phyloP scores from a whole-genome alignment of 2,797 vertebrate species.

The Melanotaenia nigrans region DNA sequence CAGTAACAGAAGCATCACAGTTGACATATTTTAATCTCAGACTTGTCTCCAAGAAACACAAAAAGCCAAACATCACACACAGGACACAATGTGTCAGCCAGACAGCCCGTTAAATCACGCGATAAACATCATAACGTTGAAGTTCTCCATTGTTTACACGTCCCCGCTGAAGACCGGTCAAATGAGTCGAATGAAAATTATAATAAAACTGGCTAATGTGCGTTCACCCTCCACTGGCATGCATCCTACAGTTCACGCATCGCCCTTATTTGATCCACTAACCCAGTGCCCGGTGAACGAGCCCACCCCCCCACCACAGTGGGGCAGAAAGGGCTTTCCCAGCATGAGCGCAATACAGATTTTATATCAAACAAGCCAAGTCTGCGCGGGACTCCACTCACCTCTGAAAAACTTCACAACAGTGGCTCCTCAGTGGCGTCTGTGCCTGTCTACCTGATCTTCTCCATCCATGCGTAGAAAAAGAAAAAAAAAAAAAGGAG shows the following conservation, averaged over 20 bases:
- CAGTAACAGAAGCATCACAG: not conserved
- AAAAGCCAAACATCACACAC: conserved; percentile 14
- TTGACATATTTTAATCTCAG: conserved; percentile 5
- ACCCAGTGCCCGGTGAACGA: conserved; percentile 61
- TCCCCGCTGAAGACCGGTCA: not conserved
- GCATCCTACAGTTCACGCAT: conserved; percentile 19
- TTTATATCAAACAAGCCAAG: not conserved
- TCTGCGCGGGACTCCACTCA: conserved; percentile 55
- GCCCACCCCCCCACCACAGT: not conserved
- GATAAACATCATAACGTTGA: not conserved
- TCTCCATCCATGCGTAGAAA: conserved; percentile 66
- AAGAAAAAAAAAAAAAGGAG: not conserved
- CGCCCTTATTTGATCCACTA: conserved; percentile 55
- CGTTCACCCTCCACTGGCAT: conserved; percentile 1
- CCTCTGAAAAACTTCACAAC: conserved; percentile 74
- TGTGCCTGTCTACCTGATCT: conserved; percentile 61
- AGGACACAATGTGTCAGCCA: conserved; percentile 30
- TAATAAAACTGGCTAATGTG: not conserved
- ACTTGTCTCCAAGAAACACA: conserved; percentile 22
- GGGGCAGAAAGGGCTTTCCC: not conserved
- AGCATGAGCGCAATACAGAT: conserved; percentile 7
- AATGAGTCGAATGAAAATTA: not conserved
- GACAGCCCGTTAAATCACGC: conserved; percentile 16
- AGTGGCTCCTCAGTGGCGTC: conserved; percentile 58
- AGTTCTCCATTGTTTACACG: conserved; percentile 1